These are phyloP conservation scores for Pungitius pungitius DNA, from an alignment of 2,113 vertebrate genomes.

Conservation along the genomic window DNA sequence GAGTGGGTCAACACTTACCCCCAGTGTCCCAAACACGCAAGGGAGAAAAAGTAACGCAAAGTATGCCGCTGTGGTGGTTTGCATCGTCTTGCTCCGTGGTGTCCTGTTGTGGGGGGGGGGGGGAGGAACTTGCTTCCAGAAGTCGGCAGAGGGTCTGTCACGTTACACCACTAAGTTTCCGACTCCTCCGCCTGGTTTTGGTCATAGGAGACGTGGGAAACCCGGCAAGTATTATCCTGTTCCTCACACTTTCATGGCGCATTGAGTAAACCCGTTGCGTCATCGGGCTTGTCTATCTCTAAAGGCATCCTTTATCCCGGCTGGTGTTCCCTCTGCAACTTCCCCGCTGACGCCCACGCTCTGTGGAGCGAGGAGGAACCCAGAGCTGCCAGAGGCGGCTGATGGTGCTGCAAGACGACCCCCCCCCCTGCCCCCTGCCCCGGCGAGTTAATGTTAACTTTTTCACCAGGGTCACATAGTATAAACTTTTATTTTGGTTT, in stretches of 20 bases:
- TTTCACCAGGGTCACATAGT: not conserved
- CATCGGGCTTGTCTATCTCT: slow-evolving; percentile 61
- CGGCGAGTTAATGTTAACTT: not conserved
- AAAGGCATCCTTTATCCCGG: slow-evolving; percentile 48
- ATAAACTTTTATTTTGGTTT: not conserved
- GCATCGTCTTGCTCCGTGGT: not conserved
- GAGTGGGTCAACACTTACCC: slow-evolving; percentile 63
- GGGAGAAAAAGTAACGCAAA: slow-evolving; percentile 49
- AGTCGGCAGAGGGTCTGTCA: slow-evolving; percentile 44
- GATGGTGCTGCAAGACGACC: not conserved
- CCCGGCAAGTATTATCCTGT: slow-evolving; percentile 71
- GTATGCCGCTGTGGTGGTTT: slow-evolving; percentile 38
- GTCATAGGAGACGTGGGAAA: slow-evolving; percentile 63
- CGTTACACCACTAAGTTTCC: slow-evolving; percentile 61
- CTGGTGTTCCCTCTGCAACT: slow-evolving; percentile 37
- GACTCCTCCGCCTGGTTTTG: slow-evolving; percentile 42
- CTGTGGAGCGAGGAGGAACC: not conserved
- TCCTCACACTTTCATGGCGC: slow-evolving; percentile 38
- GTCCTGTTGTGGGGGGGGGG: not conserved
- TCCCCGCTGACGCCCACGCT: slow-evolving; percentile 37
- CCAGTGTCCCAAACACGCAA: slow-evolving; percentile 39
- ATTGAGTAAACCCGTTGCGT: slow-evolving; percentile 74
- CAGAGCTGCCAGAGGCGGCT: slow-evolving; percentile 19
- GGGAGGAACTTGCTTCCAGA: slow-evolving; percentile 18
- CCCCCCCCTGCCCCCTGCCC: not conserved